These are phyloP conservation scores for Manis pentadactyla DNA, from an alignment of 2,797 vertebrate genomes.

Conservation along the genomic window DNA sequence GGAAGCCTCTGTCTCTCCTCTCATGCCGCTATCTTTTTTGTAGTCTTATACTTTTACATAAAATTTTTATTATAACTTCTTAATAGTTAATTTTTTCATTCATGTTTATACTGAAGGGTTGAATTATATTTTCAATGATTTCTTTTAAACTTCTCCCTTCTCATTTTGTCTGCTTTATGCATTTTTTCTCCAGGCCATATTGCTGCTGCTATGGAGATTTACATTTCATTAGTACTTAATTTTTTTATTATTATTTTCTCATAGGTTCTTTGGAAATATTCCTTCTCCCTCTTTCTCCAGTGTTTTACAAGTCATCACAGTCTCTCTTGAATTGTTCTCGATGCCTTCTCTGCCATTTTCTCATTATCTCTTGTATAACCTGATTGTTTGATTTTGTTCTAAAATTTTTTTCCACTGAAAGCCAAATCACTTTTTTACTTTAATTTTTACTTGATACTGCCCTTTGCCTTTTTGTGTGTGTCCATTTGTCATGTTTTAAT, in stretches of 20 bases:
- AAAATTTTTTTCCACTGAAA: background rate
- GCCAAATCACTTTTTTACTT: background rate
- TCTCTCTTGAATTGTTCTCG: background rate
- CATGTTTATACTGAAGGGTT: background rate
- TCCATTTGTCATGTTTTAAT: background rate
- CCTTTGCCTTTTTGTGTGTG: background rate
- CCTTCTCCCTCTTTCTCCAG: background rate
- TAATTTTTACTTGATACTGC: too few relatives aligned
- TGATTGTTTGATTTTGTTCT: background rate
- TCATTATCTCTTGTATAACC: background rate
- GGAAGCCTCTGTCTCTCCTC: too few relatives aligned
- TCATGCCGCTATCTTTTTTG: too few relatives aligned
- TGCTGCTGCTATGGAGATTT: background rate
- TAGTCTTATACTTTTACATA: background rate
- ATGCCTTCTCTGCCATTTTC: background rate
- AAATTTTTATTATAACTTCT: background rate
- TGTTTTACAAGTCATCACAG: background rate
- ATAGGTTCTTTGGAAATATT: background rate
- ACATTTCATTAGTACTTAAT: background rate
- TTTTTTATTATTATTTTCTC: background rate
- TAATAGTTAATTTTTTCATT: background rate
- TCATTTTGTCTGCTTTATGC: background rate
- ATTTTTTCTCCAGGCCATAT: background rate
- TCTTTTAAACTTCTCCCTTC: background rate
- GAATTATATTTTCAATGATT: background rate